Percentiles rank a stretch among this genome's conserved stretches.
phyloP scores from a whole-genome alignment of 2,797 vertebrate species.

The Pyrocephalus nanus region DNA sequence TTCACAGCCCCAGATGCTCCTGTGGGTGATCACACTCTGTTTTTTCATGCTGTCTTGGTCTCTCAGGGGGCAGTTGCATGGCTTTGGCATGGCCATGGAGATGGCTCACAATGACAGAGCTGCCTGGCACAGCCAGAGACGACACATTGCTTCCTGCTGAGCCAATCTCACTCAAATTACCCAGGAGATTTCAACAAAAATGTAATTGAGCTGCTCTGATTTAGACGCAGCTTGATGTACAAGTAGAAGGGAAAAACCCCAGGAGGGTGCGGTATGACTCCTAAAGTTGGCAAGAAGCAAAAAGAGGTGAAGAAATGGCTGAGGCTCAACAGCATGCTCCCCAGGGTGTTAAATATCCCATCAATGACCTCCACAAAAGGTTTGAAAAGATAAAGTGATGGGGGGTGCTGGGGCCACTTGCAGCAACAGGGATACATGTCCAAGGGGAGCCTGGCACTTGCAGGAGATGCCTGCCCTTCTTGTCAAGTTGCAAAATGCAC shows the following conservation, averaged over 20 bases:
- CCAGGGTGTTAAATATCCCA: accelerated
- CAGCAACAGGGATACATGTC: too few species aligned
- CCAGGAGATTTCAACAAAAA: conserved; percentile 16
- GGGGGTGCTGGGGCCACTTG: accelerated
- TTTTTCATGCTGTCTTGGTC: neutral
- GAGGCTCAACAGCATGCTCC: neutral
- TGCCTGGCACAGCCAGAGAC: neutral
- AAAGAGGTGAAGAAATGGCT: neutral
- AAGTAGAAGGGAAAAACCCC: neutral
- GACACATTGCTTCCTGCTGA: neutral
- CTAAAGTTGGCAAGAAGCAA: neutral
- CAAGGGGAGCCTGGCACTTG: accelerated
- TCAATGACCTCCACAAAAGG: neutral
- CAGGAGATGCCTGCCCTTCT: neutral
- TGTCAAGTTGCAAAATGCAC: neutral
- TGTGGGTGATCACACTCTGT: neutral
- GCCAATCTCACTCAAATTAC: conserved; percentile 28
- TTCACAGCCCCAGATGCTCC: neutral
- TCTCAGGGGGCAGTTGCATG: neutral
- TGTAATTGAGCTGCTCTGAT: conserved; percentile 3
- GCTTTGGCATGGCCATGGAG: neutral
- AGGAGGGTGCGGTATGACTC: neutral
- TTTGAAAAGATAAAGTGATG: neutral
- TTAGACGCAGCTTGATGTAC: neutral
- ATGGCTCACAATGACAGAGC: neutral